Base-by-base conservation (phyloP, 1,140 invertebrate genomes). In the Melipona quadrifasciata region DNA sequence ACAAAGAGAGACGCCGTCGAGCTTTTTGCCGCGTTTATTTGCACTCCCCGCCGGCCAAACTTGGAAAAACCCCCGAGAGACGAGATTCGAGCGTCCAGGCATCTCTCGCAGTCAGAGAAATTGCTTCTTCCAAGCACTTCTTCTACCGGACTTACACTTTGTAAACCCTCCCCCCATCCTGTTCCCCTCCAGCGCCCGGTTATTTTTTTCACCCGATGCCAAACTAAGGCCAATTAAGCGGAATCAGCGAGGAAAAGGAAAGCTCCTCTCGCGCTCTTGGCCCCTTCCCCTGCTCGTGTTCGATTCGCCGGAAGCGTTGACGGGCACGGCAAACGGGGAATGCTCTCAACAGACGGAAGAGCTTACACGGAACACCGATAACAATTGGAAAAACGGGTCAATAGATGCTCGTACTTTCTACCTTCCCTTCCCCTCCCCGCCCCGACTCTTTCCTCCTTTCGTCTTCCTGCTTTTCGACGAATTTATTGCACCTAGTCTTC, bases 311-410 rank as follows among this genome's bases (percentile, higher is more conserved):
- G 77, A 83, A 87, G 73, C 68, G 83, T 81, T 87, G 72, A 57
- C 74, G 61, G 55, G 82, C 81, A 31, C 77, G 27, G 78, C 58
- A 58, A 87, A 47, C 39, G 65, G 74, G 64, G 71, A 58, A 64
- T 67, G 68, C 85, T 87, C 73, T 78, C 58, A 68, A 71, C 80
- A 68, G 82, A 67, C 47, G 61, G 65, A 74, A 80, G 57, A 84
- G 81, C 76, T 80, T 80, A 83, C 86, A 58, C 86, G 57, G 67
- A 77, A 72, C 70, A 73, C 84, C 86, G 80, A 86, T 87, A 86
- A 87, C 86, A 87, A 87, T 88, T 77, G 73, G 55, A 75, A 87
- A n/a, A 72, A 27, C 73, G 82, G 82, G 67, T 88, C 87, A 76
- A 76, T 80, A 61, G n/a, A 80, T 65, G 53, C 72, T 83, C 53